Conservation (phyloP, 37 sponge, comb jelly and placozoan species). For the Petrosia ficiformis region DNA sequence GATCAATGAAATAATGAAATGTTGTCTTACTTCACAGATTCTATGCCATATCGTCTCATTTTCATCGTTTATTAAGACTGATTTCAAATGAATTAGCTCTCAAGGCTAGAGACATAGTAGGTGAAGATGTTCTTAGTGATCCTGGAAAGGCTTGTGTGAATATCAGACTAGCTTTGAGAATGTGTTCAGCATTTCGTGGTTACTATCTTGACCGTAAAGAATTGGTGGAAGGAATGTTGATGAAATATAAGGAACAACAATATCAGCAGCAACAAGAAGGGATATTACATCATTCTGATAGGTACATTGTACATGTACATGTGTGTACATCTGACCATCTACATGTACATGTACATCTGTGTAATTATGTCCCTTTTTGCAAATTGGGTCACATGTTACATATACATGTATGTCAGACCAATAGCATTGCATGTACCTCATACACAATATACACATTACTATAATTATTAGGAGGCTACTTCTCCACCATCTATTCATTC, state of each 20-base stretch:
- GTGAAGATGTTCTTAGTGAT: slow-evolving; percentile 37
- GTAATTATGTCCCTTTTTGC: no score
- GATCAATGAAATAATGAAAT: no score
- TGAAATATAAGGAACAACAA: slow-evolving; percentile 19
- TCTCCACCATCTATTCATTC: no score
- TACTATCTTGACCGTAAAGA: slow-evolving; percentile 80
- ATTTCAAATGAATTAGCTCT: slow-evolving; percentile 61
- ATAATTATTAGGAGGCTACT: no score
- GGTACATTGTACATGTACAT: no score
- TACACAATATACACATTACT: no score
- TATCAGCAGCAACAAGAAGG: neutral
- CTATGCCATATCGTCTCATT: slow-evolving; percentile 31
- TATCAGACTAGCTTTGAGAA: slow-evolving; percentile 70
- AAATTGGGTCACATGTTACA: no score
- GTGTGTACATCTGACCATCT: no score
- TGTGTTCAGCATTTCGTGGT: slow-evolving; percentile 89
- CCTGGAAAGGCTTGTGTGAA: slow-evolving; percentile 49
- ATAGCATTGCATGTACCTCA: no score
- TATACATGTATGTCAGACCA: no score
- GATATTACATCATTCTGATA: no score
- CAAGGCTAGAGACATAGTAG: slow-evolving; percentile 68
- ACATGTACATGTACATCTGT: no score
- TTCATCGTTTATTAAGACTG: slow-evolving; percentile 71
- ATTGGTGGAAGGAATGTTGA: slow-evolving; percentile 32
- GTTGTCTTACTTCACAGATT: slow-evolving; percentile 24